Evolutionary conservation across 2,888 invertebrate genomes (phyloP).

Genomic region (Tineola bisselliella): DNA sequence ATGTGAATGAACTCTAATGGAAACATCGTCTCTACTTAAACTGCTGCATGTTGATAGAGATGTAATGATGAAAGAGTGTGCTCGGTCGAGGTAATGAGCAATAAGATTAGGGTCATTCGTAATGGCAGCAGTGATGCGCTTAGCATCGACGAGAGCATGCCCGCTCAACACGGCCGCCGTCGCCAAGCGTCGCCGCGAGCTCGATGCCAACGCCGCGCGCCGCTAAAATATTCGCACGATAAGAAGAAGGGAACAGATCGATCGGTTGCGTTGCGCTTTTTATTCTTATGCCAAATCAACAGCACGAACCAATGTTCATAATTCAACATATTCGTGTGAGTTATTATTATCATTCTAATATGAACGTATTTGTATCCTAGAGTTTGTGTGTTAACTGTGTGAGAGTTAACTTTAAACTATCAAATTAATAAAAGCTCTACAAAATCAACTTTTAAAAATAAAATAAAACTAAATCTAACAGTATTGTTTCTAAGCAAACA

Average conservation of each 20-base stretch:
- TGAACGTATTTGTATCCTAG: no score
- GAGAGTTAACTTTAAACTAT: no score
- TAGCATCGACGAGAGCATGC: background rate
- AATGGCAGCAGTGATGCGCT: constrained; percentile 7
- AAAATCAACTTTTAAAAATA: no score
- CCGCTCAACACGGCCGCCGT: constrained; percentile 14
- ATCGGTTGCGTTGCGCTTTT: constrained; percentile 63
- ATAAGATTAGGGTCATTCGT: constrained; percentile 10
- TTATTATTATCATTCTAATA: no score
- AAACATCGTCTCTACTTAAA: background rate
- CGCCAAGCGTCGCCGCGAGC: constrained; percentile 40
- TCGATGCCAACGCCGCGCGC: constrained; percentile 59
- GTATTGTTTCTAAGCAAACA: no score
- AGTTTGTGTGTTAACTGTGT: no score
- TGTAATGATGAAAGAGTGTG: background rate
- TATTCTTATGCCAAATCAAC: constrained; percentile 26
- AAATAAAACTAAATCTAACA: no score
- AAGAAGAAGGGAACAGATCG: constrained; percentile 68
- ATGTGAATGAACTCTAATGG: background rate
- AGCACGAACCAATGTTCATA: constrained; percentile 22
- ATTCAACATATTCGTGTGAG: constrained; percentile 40
- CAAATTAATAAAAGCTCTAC: no score
- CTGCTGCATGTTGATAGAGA: background rate
- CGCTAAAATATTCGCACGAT: constrained; percentile 67
- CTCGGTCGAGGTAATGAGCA: constrained; percentile 3